Evolutionary conservation across 1,140 invertebrate species (phyloP).

Genomic region (Dinoponera quadriceps): DNA sequence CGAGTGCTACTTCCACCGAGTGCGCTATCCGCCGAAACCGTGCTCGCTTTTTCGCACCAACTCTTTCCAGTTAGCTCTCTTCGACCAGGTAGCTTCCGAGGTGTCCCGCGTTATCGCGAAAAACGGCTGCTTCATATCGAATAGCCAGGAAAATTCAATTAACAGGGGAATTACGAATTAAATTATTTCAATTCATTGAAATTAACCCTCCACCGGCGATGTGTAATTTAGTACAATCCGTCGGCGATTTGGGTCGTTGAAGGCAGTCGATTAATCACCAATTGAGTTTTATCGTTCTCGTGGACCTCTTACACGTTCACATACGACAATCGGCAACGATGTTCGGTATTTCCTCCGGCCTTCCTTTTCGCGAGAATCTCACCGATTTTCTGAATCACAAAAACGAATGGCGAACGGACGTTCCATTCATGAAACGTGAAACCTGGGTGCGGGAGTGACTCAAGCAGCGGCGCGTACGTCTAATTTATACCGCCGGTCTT

Average conservation of each 20-base stretch:
- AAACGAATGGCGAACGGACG: conserved; percentile 8
- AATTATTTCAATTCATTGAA: no score
- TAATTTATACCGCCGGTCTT: conserved; percentile 9
- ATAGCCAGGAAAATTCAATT: no score
- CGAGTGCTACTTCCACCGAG: conserved; percentile 1
- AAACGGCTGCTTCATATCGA: no score
- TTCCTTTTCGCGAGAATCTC: background rate
- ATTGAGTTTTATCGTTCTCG: background rate
- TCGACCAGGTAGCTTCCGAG: no score
- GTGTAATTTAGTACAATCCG: no score
- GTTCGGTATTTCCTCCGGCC: conserved; percentile 35
- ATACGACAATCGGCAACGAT: background rate
- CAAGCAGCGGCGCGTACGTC: background rate
- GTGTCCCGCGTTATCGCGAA: no score
- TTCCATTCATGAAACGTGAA: conserved; percentile 48
- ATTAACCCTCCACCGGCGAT: no score
- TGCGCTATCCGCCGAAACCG: background rate
- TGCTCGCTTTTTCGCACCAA: no score
- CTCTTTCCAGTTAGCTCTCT: no score
- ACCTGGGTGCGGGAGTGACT: background rate
- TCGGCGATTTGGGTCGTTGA: no score
- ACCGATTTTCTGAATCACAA: conserved; percentile 3
- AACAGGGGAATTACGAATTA: no score
- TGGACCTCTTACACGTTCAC: background rate
- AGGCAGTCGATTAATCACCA: background rate